Conservation (phyloP, 2,888 invertebrate genomes). For the Ophion slaviceki region DNA sequence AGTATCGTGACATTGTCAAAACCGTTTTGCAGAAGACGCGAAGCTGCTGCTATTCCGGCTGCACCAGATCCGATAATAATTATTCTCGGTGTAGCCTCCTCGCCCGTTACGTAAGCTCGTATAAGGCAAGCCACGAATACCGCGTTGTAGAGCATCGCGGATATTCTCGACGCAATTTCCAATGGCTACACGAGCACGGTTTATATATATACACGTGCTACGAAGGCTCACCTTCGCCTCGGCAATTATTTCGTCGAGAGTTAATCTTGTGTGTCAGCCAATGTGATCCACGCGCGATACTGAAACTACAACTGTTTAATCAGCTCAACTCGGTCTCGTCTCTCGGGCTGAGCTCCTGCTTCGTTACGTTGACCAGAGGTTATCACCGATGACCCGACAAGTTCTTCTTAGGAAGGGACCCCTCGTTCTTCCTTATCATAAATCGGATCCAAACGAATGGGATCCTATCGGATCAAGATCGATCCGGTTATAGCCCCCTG, state of each 20-base stretch:
- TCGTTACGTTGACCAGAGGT: background rate
- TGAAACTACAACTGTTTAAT: background rate
- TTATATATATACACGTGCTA: conserved; percentile 14
- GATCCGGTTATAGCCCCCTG: background rate
- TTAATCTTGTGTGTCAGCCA: conserved; percentile 18
- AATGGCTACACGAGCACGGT: conserved; percentile 1
- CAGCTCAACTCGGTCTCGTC: background rate
- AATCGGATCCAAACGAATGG: background rate
- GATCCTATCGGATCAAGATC: background rate
- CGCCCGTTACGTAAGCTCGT: conserved; percentile 9
- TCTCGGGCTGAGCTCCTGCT: background rate
- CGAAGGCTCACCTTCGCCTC: conserved; percentile 2
- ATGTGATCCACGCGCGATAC: background rate
- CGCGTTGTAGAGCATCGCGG: conserved; percentile 38
- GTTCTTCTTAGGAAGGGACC: background rate
- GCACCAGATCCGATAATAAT: conserved; percentile 86
- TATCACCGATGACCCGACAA: conserved; percentile 1
- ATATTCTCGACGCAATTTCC: conserved; percentile 34
- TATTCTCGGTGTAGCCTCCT: conserved; percentile 73
- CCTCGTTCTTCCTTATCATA: background rate
- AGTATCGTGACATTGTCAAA: conserved; percentile 83
- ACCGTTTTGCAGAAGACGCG: conserved; percentile 83
- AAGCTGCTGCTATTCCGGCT: conserved; percentile 85
- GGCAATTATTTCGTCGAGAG: conserved; percentile 38
- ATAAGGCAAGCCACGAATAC: conserved; percentile 42